Evolutionary conservation across 2,113 vertebrate species (phyloP).

Genomic region (Cygnus buccinator): DNA sequence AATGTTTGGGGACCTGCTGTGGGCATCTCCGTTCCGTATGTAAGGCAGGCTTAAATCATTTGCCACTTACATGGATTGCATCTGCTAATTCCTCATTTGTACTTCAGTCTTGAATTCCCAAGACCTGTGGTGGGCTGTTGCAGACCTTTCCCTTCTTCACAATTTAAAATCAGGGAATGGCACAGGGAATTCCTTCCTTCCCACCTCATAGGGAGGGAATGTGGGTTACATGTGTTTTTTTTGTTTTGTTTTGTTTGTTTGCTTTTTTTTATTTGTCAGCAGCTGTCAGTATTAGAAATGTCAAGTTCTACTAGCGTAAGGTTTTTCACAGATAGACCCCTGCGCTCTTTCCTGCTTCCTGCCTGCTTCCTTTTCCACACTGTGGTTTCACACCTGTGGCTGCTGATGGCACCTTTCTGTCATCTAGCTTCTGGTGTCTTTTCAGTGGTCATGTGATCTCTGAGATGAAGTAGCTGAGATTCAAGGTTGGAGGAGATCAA

Average conservation of each 20-base stretch:
- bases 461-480: not conserved
- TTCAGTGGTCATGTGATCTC: not conserved
- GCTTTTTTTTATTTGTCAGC: not conserved
- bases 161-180: not conserved
- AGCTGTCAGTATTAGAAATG: not conserved
- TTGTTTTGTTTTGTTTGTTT: not conserved
- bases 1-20: not conserved
- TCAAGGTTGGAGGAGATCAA: not conserved
- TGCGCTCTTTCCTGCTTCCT: not conserved
- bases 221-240: not conserved
- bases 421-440: not conserved
- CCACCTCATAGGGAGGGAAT: not conserved
- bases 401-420: not conserved
- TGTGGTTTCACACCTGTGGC: not conserved
- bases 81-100: not conserved
- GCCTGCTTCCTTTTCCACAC: not conserved
- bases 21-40: not conserved
- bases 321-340: not conserved
- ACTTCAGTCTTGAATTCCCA: not conserved
- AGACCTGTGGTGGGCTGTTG: not conserved
- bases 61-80: not conserved
- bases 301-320: not conserved
- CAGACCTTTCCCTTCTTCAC: not conserved
- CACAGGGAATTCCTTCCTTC: not conserved
- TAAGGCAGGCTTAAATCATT: not conserved